phyloP scores from a whole-genome alignment of 2,113 vertebrate genomes.

The Pao palembangensis region DNA sequence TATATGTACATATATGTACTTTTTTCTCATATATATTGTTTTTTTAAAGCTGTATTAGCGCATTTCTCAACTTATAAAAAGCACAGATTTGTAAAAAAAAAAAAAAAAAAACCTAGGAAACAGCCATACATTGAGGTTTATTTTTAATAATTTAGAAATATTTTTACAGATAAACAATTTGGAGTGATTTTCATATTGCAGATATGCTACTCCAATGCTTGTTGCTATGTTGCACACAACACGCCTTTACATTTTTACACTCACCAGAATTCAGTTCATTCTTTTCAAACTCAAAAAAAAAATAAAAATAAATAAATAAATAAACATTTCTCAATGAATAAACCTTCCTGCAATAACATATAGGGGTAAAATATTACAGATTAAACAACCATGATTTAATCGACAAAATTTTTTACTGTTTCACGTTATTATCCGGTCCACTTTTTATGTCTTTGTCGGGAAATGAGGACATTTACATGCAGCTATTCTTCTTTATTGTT shows the following conservation, averaged over 20 bases:
- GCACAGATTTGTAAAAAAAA: conserved; percentile 45
- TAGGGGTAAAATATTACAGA: too few relatives aligned
- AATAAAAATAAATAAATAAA: not conserved
- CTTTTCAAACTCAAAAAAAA: not conserved
- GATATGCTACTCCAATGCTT: too few relatives aligned
- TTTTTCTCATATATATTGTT: not conserved
- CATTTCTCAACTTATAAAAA: conserved; percentile 24
- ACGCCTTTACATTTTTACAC: too few relatives aligned
- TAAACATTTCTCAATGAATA: too few relatives aligned
- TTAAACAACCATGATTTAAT: too few relatives aligned
- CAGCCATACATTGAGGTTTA: conserved; percentile 30
- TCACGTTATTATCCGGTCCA: too few relatives aligned
- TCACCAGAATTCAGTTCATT: too few relatives aligned
- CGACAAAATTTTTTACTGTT: too few relatives aligned
- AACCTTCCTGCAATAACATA: too few relatives aligned
- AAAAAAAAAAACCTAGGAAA: not conserved
- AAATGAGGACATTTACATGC: conserved; percentile 6
- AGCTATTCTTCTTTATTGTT: conserved; percentile 16
- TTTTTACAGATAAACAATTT: too few relatives aligned
- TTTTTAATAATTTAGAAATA: not conserved
- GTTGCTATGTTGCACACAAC: too few relatives aligned
- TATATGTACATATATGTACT: not conserved
- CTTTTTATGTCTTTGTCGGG: conserved; percentile 10
- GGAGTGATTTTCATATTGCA: too few relatives aligned
- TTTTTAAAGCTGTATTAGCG: conserved; percentile 6